Base-by-base conservation (phyloP, 2,797 vertebrate species). In the Spatula versicolor region DNA sequence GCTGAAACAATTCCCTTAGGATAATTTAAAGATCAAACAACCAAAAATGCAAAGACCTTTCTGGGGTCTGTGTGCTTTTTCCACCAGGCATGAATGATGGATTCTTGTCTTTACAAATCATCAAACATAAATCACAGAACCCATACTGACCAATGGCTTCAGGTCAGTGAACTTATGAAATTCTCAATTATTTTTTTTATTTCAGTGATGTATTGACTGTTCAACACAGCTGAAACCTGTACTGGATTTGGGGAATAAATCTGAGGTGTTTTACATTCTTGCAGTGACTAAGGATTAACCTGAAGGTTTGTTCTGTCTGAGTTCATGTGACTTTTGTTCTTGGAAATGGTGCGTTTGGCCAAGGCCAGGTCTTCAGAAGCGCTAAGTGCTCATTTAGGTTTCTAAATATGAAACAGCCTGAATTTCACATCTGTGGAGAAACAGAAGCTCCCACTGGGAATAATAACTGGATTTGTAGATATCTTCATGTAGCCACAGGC, bases 251-350 rank as follows among this genome's bases (percentile, higher is more conserved):
- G 45, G 72, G 84, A 87, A 87, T 48, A 66, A 92, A 87, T 68
- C 8, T 9, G 10, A 86, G 45, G 91, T n/a, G 26, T 35, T 92
- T 90, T n/a, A 33, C 58, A 69, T 91, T 91, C 33, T 78, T 86
- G 9, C 59, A 46, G 15, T 41, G 82, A 60, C n/a, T 76, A 66
- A 25, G 75, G 37, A 41, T 71, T 80, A 90, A 71, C 62, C 30
- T 77, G 68, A 79, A 82, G 58, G 43, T 60, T 95, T 87, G 37
- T 68, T 85, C 92, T 83, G 54, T 86, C 58, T 39, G 66, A 86
- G 62, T 78, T 86, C 76, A 59, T 66, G 23, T 28, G 62, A 86
- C 59, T 85, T 93, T 56, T 12, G 3, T 76, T 88, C 76, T 93
- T 92, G 91, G 85, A 76, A 56, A 37, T 35, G 22, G n/a, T 7